These are phyloP conservation scores for Liolophura sinensis DNA, from an alignment of 1,140 invertebrate genomes.

Conservation along the genomic window DNA sequence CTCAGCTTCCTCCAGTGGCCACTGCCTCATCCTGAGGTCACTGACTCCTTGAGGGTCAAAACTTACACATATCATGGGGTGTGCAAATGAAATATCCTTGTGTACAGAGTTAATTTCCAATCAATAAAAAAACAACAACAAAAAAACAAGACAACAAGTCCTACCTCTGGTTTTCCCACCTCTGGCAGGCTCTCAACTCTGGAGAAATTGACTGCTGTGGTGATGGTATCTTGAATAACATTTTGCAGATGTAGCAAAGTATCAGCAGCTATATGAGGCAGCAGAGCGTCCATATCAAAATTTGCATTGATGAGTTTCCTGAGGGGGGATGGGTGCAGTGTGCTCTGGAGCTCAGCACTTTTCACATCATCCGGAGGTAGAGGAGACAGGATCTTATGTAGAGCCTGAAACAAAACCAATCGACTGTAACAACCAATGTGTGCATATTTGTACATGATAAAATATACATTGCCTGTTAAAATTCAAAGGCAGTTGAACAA, in stretches of 20 bases:
- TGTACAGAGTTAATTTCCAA: too few species aligned
- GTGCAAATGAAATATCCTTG: too few species aligned
- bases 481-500: too few species aligned
- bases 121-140: too few species aligned
- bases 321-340: conserved; percentile 28
- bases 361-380: conserved; percentile 40
- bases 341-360: conserved; percentile 19
- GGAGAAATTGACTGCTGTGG: conserved; percentile 27
- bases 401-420: conserved; percentile 26
- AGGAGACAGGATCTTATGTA: conserved; percentile 40
- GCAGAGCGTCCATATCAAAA: conserved; percentile 26
- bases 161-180: too few species aligned
- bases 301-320: conserved; percentile 33
- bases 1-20: too few species aligned
- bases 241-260: conserved; percentile 30
- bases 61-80: too few species aligned
- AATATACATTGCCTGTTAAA: too few species aligned
- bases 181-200: neutral
- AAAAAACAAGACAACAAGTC: too few species aligned
- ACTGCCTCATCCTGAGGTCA: too few species aligned
- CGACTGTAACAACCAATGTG: neutral
- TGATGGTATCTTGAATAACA: conserved; percentile 36
- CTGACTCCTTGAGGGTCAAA: too few species aligned
- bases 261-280: conserved; percentile 26
- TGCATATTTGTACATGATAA: too few species aligned